phyloP scores from a whole-genome alignment of 1,140 invertebrate species.

The Heliconius eleuchia region DNA sequence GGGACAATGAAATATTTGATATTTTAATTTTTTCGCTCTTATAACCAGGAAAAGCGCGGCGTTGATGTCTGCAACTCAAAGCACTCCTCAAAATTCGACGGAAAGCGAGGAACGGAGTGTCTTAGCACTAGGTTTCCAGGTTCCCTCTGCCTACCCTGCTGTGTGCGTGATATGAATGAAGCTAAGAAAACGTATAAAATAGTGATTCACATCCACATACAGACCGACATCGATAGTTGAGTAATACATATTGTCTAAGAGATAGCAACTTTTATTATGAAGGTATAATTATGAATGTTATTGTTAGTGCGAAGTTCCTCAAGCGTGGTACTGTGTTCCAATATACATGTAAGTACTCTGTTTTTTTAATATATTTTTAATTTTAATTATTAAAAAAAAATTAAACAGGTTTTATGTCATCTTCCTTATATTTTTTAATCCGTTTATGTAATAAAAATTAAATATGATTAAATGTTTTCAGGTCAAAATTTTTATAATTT shows the following conservation, averaged over 20 bases:
- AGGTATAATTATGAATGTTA: not conserved
- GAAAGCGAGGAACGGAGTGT: not conserved
- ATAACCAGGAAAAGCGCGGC: not conserved
- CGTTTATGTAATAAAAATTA: not conserved
- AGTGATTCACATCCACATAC: not conserved
- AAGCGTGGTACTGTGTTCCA: constrained; percentile 27
- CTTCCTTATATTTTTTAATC: no score
- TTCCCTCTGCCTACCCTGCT: not conserved
- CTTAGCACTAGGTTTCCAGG: not conserved
- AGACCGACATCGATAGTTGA: not conserved
- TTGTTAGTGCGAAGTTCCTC: not conserved
- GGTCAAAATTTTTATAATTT: not conserved
- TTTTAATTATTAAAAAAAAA: not conserved
- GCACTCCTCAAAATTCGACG: not conserved
- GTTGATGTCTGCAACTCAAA: not conserved
- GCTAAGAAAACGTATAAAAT: not conserved
- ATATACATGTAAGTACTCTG: constrained; percentile 3
- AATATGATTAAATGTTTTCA: not conserved
- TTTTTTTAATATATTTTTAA: not conserved
- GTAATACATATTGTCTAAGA: not conserved
- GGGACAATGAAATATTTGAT: not conserved
- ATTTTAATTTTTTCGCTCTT: no score
- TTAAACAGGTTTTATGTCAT: no score
- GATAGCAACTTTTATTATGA: not conserved
- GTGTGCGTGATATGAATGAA: not conserved